A percentile compares a stretch with the other conserved stretches of the same genome.
Conservation (phyloP, 2,888 invertebrate genomes). For the Orthosia gracilis region DNA sequence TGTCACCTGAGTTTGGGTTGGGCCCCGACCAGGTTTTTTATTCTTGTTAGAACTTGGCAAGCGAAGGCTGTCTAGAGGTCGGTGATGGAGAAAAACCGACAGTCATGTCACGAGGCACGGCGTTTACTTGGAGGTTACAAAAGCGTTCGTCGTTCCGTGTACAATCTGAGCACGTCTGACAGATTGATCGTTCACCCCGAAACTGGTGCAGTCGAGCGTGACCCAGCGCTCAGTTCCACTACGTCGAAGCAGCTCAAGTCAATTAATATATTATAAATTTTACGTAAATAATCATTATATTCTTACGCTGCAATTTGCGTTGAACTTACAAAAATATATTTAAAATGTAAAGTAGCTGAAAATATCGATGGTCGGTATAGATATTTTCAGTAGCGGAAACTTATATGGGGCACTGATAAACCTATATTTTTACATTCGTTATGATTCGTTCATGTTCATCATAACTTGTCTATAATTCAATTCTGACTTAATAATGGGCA, state of each 20-base stretch:
- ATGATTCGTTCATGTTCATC: constrained; percentile 28
- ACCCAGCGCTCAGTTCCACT: constrained; percentile 42
- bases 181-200: constrained; percentile 67
- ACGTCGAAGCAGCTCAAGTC: constrained; percentile 25
- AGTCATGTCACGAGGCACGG: constrained; percentile 16
- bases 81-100: constrained; percentile 30
- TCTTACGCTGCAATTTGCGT: neutral
- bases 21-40: neutral
- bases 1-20: constrained; percentile 22
- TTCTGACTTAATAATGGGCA: constrained; percentile 58
- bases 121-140: constrained; percentile 21
- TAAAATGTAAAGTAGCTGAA: constrained; percentile 7
- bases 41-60: constrained; percentile 17
- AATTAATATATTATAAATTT: neutral
- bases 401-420: constrained; percentile 42
- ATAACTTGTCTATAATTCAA: constrained; percentile 45
- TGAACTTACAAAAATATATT: constrained; percentile 3
- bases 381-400: constrained; percentile 13
- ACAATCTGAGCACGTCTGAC: constrained; percentile 56
- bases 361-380: constrained; percentile 1
- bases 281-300: too few relatives aligned
- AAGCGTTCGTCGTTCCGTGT: constrained; percentile 39
- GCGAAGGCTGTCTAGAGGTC: constrained; percentile 34
- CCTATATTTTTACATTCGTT: constrained; percentile 19
- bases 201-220: constrained; percentile 59